Evolutionary conservation across 2,888 invertebrate species (phyloP), one percentile per base, ranked within the genome.

Genomic region (Koerneria pararmatus): DNA sequence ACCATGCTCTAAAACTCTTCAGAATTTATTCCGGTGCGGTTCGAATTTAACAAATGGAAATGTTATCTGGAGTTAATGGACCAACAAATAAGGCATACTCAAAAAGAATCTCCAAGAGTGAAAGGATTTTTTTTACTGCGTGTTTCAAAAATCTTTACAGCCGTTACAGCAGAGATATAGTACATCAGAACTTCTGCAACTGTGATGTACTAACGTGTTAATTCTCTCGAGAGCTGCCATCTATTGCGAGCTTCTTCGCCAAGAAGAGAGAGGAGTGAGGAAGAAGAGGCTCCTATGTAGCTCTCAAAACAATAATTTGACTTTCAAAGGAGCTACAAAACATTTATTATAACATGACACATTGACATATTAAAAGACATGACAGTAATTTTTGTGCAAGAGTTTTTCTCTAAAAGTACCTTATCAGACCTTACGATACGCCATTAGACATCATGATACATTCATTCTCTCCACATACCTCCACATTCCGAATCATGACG

Each of bases 401-500:
- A 5, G 24, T 27, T 53, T 53, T 53, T 31, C 15, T 8, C 29
- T n/a, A 31, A 2, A 35, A 54, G 2, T 19, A 15, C 56, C 34
- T 22, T 24, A 5, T 41, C 3, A 34, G 1, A 15, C 5, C 27
- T 11, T 41, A 22, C n/a, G n/a, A 29, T n/a, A 8, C 31, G 4
- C 5, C 56, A 31, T 56, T 29, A n/a, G 32, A 31, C 4, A 51
- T 15, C 8, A 51, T 6, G 11, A n/a, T 15, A 6, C 19, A n/a
- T 22, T 15, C 6, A 51, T 24, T n/a, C n/a, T n/a, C n/a, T n/a
- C n/a, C n/a, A 41, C 11, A 53, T 56, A 24, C 68, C 62, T 74
- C 76, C 11, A 73, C 69, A 62, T 73, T 73, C 24, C 70, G 48
- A 24, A 74, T 69, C 48, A 76, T 73, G 8, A 69, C 63, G 58